Evolutionary conservation across 1,140 invertebrate genomes (phyloP).

Genomic region (Drosophila saltans): DNA sequence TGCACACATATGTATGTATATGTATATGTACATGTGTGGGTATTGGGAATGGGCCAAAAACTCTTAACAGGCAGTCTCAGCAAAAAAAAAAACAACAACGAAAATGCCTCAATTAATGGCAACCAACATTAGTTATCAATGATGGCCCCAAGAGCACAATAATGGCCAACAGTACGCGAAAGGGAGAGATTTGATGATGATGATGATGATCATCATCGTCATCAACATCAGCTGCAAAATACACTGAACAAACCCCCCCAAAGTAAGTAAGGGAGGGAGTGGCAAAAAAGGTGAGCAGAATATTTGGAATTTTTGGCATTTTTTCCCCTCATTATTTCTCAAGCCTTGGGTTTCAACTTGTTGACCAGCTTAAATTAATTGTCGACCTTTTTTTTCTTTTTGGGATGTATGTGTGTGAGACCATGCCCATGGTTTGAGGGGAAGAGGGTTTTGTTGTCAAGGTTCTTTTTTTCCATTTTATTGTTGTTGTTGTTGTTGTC

Average conservation of each 20-base stretch:
- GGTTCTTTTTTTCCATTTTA: background rate
- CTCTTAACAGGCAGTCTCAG: slow-evolving; percentile 19
- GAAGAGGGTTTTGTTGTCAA: background rate
- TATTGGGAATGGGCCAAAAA: background rate
- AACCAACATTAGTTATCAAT: slow-evolving; percentile 72
- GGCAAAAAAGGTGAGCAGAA: background rate
- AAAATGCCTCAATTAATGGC: slow-evolving; percentile 66
- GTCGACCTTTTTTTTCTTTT: slow-evolving; percentile 2
- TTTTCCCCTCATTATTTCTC: slow-evolving; percentile 26
- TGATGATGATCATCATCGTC: slow-evolving; percentile 52
- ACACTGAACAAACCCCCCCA: background rate
- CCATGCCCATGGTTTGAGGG: background rate
- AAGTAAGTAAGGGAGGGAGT: background rate
- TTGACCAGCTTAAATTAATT: slow-evolving; percentile 13
- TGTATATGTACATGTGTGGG: background rate
- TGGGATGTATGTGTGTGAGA: background rate
- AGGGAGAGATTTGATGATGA: slow-evolving; percentile 22
- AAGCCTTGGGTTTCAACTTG: slow-evolving; percentile 1
- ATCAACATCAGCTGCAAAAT: slow-evolving; percentile 23
- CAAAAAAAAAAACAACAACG: slow-evolving; percentile 8
- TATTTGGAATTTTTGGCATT: slow-evolving; percentile 20
- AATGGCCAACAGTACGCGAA: slow-evolving; percentile 32
- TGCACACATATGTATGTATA: slow-evolving; percentile 19
- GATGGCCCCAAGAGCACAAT: slow-evolving; percentile 66
- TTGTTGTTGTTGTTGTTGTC: background rate